Evolutionary conservation across 35 echinoderm and acorn worm species (phyloP), one percentile per base, ranked within the genome.

Genomic region (Diadema setosum): DNA sequence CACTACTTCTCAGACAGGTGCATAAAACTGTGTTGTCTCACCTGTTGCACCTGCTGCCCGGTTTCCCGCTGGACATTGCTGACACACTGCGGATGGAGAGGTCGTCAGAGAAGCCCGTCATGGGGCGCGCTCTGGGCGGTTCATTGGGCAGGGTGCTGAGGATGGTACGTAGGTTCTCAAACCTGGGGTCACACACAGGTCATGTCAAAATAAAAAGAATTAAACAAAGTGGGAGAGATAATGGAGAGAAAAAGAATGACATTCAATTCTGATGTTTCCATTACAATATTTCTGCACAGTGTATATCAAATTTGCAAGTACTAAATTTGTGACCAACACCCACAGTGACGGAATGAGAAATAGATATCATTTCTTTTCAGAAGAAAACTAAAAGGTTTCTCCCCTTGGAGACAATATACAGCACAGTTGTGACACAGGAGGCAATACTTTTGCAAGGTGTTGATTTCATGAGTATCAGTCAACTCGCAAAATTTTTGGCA

Each of bases 11-110:
- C 0, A 5, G 30, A 16, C 49, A 20, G 5, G 21, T 60, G 21
- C 17, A 2, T 65, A 37, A 73, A 42, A 18, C 2, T 36, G 20
- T 37, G 23, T 14, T 2, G 6, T 25, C 29, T 84, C 43, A 94
- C 92, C 92, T 94, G 50, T 82, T 89, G 39, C 92, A 94, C 63
- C 92, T 90, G 33, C 70, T 94, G 46, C 18, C 18, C 65, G 92
- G 74, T 90, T 87, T 83, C 20, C 87, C 58, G 16, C 61, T 76
- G 42, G 39, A 81, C 42, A 76, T 65, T 11, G 87, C 76, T 5
- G 82, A 81, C 5, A 84, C 33, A 18, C 82, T 84, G 5, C 81
- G 82, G 20, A 88, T 86, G 16, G 85, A 82, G 2, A 75, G 52
- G 45, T 91, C 82, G 55, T 42, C 42, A 0, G 90, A 84, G 46